Conservation (phyloP, 2,797 vertebrate genomes). For the Melanotaenia boesemani region DNA sequence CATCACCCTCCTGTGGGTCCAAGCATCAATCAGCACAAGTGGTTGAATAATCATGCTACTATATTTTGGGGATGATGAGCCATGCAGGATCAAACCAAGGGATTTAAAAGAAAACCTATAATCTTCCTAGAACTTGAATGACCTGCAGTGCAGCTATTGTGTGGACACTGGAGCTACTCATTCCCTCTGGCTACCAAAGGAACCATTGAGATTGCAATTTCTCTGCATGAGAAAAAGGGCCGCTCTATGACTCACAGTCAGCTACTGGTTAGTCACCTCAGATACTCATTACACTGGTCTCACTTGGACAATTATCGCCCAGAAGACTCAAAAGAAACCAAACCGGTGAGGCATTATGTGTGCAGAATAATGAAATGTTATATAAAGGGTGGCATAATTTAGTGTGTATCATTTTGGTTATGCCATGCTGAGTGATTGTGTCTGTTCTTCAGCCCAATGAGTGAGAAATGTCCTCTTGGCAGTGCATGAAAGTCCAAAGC, state of each 20-base stretch:
- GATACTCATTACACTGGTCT: conserved; percentile 59
- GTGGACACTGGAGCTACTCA: conserved; percentile 60
- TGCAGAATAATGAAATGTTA: conserved; percentile 30
- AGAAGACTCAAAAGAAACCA: conserved; percentile 23
- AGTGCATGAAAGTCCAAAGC: conserved; percentile 55
- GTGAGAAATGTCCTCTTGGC: conserved; percentile 61
- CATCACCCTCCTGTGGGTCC: not conserved
- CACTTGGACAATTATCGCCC: conserved; percentile 41
- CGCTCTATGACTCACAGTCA: conserved; percentile 50
- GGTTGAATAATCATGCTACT: conserved; percentile 26
- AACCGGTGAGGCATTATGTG: conserved; percentile 27
- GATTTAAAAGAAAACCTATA: conserved; percentile 46
- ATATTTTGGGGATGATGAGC: conserved; percentile 34
- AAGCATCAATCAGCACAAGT: conserved; percentile 19
- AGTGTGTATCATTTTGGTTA: conserved; percentile 45
- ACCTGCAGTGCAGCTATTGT: conserved; percentile 49
- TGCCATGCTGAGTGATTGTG: conserved; percentile 26
- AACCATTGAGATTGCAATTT: conserved; percentile 30
- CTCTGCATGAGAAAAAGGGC: conserved; percentile 39
- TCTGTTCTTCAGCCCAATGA: conserved; percentile 30
- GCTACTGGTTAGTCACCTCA: conserved; percentile 66
- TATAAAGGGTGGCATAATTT: conserved; percentile 27
- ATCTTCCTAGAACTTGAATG: conserved; percentile 46
- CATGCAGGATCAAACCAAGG: conserved; percentile 33
- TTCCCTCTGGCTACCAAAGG: conserved; percentile 57